phyloP scores from a whole-genome alignment of 2,888 invertebrate genomes.

The Pardosa pseudoannulata region DNA sequence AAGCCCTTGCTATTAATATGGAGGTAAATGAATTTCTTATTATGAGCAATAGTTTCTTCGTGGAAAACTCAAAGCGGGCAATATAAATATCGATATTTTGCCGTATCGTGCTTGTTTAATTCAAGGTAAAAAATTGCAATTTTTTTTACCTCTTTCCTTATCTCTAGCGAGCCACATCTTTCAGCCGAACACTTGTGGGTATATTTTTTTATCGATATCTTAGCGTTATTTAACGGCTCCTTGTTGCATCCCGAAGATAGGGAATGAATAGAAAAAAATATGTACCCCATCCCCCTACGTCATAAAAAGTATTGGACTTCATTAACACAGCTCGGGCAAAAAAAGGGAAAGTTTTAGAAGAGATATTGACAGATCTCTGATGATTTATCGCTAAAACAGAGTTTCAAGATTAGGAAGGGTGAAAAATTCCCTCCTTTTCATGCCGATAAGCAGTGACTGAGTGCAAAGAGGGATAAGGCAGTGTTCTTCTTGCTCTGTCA shows the following conservation, averaged over 20 bases:
- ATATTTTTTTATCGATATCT: conserved; percentile 5
- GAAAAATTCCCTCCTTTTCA: conserved; percentile 41
- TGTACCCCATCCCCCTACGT: conserved; percentile 30
- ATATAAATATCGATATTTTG: not conserved
- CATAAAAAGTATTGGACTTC: conserved; percentile 67
- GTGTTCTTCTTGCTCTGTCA: not conserved
- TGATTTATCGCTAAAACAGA: conserved; percentile 59
- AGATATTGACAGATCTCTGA: conserved; percentile 62
- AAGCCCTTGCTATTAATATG: too few species aligned
- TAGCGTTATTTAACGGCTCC: not conserved
- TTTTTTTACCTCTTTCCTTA: not conserved
- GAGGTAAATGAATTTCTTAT: too few species aligned
- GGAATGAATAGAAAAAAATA: conserved; percentile 10
- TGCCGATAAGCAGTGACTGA: not conserved
- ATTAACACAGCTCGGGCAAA: conserved; percentile 31
- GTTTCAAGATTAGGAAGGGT: conserved; percentile 52
- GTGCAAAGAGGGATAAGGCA: not conserved
- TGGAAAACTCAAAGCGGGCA: too few species aligned
- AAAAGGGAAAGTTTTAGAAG: conserved; percentile 23
- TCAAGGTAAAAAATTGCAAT: not conserved
- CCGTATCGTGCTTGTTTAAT: not conserved
- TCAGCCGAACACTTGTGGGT: not conserved
- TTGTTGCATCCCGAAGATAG: not conserved
- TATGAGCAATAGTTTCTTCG: too few species aligned
- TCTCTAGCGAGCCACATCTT: not conserved